Percentiles rank a stretch among this genome's conserved stretches.
phyloP scores from a whole-genome alignment of 2,888 invertebrate species.

The Plagodis dolabraria region DNA sequence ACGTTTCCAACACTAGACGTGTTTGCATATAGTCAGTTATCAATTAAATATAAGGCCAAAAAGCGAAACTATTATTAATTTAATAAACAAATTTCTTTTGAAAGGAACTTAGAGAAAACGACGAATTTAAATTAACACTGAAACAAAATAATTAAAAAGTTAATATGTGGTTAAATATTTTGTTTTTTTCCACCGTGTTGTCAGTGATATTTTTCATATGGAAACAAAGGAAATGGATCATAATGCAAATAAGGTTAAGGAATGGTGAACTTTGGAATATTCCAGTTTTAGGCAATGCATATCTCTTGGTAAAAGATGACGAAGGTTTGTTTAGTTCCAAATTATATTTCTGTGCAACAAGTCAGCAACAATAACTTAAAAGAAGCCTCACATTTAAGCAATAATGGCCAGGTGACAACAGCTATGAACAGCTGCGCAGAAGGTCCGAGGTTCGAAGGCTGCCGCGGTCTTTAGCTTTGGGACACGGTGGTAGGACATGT shows the following conservation, averaged over 20 bases:
- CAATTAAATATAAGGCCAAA: too few relatives aligned
- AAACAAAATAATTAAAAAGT: neutral
- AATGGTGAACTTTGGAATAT: neutral
- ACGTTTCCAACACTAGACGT: neutral
- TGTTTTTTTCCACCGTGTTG: neutral
- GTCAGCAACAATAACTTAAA: too few relatives aligned
- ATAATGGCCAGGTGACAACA: too few relatives aligned
- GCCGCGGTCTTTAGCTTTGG: too few relatives aligned
- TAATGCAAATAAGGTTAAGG: neutral
- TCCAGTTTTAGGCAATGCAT: neutral
- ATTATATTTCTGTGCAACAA: too few relatives aligned
- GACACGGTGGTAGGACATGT: too few relatives aligned
- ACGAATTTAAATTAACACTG: too few relatives aligned
- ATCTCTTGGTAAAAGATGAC: neutral
- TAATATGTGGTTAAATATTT: constrained; percentile 2
- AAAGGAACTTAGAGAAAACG: neutral
- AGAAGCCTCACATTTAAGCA: too few relatives aligned
- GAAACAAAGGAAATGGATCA: constrained; percentile 1
- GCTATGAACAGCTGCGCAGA: too few relatives aligned
- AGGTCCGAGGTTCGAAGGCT: too few relatives aligned
- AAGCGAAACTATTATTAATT: too few relatives aligned
- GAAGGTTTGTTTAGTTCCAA: constrained; percentile 1
- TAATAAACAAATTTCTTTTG: neutral
- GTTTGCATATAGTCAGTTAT: neutral
- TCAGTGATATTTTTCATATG: neutral